phyloP scores from a whole-genome alignment of 2,113 vertebrate genomes.

The Corynorhinus townsendii region DNA sequence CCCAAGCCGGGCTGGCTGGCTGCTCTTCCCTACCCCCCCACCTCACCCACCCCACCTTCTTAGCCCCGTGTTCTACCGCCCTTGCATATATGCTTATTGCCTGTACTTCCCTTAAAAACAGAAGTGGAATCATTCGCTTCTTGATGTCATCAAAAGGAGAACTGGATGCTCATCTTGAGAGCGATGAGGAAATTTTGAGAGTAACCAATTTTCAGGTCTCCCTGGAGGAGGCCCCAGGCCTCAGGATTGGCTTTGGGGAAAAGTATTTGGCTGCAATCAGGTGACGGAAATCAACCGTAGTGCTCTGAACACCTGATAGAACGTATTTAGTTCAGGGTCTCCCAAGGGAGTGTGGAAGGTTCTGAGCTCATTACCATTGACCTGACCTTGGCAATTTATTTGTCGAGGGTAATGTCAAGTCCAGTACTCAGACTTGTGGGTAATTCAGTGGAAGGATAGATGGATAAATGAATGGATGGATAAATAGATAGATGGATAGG shows the following conservation, averaged over 20 bases:
- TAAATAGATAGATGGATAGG: background rate
- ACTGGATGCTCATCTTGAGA: background rate
- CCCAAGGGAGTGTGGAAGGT: background rate
- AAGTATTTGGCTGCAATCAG: background rate
- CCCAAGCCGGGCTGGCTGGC: background rate
- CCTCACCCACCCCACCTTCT: background rate
- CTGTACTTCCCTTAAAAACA: background rate
- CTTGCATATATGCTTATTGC: background rate
- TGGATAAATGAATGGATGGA: fast-evolving
- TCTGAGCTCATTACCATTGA: background rate
- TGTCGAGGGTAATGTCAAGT: background rate
- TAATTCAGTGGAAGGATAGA: background rate
- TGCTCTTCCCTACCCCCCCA: background rate
- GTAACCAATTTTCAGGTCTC: background rate
- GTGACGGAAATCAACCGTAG: background rate
- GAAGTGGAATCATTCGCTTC: background rate
- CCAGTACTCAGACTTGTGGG: background rate
- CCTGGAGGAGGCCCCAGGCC: background rate
- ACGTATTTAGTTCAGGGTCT: background rate
- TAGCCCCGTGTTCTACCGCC: fast-evolving
- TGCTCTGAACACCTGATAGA: background rate
- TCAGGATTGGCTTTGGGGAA: background rate
- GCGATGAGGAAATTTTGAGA: background rate
- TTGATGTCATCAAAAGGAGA: background rate
- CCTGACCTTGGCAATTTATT: background rate